Conservation (phyloP, 2,797 vertebrate species). For the Sandelia bainsii region DNA sequence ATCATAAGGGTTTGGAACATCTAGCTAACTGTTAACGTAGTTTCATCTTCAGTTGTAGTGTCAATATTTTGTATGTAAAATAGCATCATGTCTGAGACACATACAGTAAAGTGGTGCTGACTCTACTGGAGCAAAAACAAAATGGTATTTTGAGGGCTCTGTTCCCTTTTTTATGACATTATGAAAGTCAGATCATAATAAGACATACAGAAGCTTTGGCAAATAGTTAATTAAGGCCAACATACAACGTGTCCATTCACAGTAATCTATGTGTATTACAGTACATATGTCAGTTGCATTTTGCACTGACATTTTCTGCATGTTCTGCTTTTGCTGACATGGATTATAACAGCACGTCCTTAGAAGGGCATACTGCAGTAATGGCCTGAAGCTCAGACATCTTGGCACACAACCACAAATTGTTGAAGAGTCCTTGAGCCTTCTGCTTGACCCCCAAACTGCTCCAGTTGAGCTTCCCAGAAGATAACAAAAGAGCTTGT, state of each 20-base stretch:
- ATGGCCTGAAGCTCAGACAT: conserved; percentile 45
- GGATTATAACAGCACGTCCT: conserved; percentile 33
- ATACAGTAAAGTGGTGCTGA: conserved; percentile 1
- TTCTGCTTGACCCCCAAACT: conserved; percentile 46
- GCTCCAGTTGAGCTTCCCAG: conserved; percentile 25
- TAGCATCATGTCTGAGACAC: conserved; percentile 6
- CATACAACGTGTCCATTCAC: no score
- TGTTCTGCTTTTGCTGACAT: conserved; percentile 29
- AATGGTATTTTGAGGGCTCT: conserved; percentile 3
- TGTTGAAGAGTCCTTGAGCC: conserved; percentile 59
- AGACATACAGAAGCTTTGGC: not conserved
- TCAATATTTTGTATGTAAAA: conserved; percentile 28
- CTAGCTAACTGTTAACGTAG: conserved; percentile 12
- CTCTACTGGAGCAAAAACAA: not conserved
- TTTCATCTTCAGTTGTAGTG: not conserved
- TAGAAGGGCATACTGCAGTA: conserved; percentile 21
- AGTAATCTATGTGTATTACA: no score
- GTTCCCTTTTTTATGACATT: conserved; percentile 12
- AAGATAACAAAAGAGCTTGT: conserved; percentile 22
- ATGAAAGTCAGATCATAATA: conserved; percentile 5
- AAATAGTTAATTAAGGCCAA: not conserved
- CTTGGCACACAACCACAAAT: conserved; percentile 51
- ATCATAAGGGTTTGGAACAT: conserved; percentile 26
- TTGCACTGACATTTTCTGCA: not conserved
- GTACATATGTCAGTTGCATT: no score